Percentiles rank a stretch among this genome's conserved stretches.
These are phyloP conservation scores for Plebejus anna DNA, from an alignment of 2,888 invertebrate species.

Conservation along the genomic window DNA sequence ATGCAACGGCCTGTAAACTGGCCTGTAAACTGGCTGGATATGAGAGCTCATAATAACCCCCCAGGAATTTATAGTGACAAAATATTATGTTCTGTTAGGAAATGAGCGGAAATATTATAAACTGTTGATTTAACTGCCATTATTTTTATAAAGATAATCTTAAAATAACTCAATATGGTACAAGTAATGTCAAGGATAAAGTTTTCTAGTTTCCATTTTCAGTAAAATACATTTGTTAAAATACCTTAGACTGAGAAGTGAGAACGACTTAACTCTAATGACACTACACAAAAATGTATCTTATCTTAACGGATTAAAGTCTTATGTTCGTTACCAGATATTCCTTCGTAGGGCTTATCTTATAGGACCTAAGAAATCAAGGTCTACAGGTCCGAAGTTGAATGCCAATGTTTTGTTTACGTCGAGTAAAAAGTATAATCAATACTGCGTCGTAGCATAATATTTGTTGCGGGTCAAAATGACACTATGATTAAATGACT, in stretches of 20 bases:
- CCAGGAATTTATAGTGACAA: no score
- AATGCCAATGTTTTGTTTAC: slow-evolving; percentile 72
- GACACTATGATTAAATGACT: neutral
- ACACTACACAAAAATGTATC: slow-evolving; percentile 34
- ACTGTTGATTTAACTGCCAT: neutral
- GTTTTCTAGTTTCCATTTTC: slow-evolving; percentile 78
- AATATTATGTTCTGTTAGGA: no score
- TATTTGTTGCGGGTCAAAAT: neutral
- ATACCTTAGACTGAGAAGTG: neutral
- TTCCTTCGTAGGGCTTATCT: slow-evolving; percentile 42
- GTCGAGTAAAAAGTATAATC: slow-evolving; percentile 42
- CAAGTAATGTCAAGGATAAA: slow-evolving; percentile 63
- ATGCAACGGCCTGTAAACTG: no score
- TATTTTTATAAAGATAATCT: neutral
- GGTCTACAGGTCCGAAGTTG: slow-evolving; percentile 69
- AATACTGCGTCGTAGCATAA: slow-evolving; percentile 40
- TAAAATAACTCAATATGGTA: neutral
- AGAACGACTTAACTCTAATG: slow-evolving; percentile 10
- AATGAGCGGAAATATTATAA: neutral
- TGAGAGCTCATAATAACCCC: no score
- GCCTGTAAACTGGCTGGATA: no score
- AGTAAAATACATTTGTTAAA: slow-evolving; percentile 61
- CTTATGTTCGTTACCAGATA: slow-evolving; percentile 38
- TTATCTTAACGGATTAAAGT: slow-evolving; percentile 38
- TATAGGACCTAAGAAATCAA: slow-evolving; percentile 62